phyloP scores from a whole-genome alignment of 2,888 invertebrate genomes.

The Epinotia ramella region DNA sequence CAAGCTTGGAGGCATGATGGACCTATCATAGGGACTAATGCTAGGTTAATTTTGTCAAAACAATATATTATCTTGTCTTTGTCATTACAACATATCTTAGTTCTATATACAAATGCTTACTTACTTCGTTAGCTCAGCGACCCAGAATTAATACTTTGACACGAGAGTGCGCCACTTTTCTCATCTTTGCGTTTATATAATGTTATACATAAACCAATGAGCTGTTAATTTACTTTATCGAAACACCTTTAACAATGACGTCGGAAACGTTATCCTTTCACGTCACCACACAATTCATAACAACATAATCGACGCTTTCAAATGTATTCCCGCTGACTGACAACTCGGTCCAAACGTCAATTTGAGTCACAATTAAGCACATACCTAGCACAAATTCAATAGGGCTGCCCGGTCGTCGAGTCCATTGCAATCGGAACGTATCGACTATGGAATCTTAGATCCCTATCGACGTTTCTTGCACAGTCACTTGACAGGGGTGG shows the following conservation, averaged over 20 bases:
- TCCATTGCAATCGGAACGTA: conserved; percentile 71
- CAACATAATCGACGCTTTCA: conserved; percentile 35
- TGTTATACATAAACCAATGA: background rate
- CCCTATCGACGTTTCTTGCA: conserved; percentile 79
- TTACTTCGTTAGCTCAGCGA: too few species aligned
- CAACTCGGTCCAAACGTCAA: conserved; percentile 74
- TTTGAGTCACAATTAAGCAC: conserved; percentile 84
- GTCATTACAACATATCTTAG: too few species aligned
- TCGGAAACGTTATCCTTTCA: conserved; percentile 17
- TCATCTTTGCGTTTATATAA: too few species aligned
- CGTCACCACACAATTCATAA: conserved; percentile 33
- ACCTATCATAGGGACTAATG: too few species aligned
- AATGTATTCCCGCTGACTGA: conserved; percentile 52
- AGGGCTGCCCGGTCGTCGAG: conserved; percentile 80
- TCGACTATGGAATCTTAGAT: conserved; percentile 80
- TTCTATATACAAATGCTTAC: too few species aligned
- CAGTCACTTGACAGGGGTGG: conserved; percentile 84
- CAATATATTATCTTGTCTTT: too few species aligned
- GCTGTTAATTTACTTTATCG: background rate
- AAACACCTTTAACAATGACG: conserved; percentile 20
- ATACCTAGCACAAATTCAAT: conserved; percentile 80
- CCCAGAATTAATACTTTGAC: too few species aligned
- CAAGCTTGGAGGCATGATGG: too few species aligned
- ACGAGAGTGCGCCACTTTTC: too few species aligned
- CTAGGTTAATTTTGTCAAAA: too few species aligned